A percentile compares a stretch with the other conserved stretches of the same genome.
Conservation (phyloP, 37 sponge, comb jelly and placozoan genomes). For the Cliona cf. orientalis region DNA sequence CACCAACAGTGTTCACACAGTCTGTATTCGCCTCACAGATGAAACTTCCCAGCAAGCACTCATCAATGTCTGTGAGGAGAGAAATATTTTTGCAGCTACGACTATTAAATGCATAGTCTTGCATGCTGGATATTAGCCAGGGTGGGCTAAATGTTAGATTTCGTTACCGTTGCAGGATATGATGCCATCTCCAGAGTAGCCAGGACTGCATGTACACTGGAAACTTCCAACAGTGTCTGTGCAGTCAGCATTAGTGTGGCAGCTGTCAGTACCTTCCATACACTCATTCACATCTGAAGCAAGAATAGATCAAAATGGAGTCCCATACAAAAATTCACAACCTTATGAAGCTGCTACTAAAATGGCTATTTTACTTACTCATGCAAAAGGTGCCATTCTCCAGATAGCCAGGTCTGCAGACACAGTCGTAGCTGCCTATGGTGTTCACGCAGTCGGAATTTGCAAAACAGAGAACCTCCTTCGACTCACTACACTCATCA, state of each 20-base stretch:
- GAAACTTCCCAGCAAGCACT: not conserved
- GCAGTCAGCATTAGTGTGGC: slow-evolving; percentile 20
- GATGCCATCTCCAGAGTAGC: not conserved
- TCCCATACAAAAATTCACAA: no score
- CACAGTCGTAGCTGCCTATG: slow-evolving; percentile 6
- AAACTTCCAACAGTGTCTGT: slow-evolving; percentile 18
- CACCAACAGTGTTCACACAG: slow-evolving; percentile 18
- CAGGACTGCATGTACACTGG: slow-evolving; percentile 15
- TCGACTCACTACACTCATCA: slow-evolving; percentile 16
- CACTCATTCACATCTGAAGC: slow-evolving; percentile 30
- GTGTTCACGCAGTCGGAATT: slow-evolving; percentile 2
- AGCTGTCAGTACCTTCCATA: slow-evolving; percentile 3
- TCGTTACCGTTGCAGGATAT: no score
- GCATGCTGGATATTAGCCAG: no score
- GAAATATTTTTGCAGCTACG: no score
- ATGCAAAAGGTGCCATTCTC: slow-evolving; percentile 18
- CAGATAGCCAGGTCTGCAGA: not conserved
- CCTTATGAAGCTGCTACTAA: no score
- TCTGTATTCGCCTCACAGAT: not conserved
- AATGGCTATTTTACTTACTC: no score
- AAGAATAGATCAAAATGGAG: not conserved
- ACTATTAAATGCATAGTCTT: no score
- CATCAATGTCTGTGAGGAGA: slow-evolving; percentile 10
- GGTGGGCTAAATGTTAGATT: no score
- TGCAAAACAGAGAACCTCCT: not conserved